A percentile compares a stretch with the other conserved stretches of the same genome.
These are phyloP conservation scores for Sialis lutaria DNA, from an alignment of 2,888 invertebrate species.

Conservation along the genomic window DNA sequence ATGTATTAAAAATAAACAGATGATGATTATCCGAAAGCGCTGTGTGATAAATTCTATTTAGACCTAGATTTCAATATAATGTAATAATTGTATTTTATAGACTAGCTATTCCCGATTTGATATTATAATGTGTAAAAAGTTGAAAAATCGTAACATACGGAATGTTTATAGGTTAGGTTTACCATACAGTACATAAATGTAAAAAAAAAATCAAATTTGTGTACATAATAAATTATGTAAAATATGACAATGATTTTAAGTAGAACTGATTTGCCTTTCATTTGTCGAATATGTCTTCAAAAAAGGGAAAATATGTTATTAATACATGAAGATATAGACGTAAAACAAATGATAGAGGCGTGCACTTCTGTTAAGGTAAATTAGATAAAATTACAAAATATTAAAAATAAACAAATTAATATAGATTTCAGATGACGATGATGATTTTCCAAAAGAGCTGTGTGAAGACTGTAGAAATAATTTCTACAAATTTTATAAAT, in stretches of 20 bases:
- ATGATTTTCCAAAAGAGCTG: neutral
- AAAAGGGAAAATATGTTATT: neutral
- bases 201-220: no score
- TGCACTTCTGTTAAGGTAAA: neutral
- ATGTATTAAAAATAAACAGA: neutral
- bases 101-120: no score
- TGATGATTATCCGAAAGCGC: neutral
- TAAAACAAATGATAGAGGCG: neutral
- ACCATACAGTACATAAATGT: no score
- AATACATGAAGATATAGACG: neutral
- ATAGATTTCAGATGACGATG: neutral
- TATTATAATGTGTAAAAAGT: no score
- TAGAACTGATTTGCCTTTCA: neutral
- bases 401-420: neutral
- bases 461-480: neutral
- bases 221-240: neutral
- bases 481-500: neutral
- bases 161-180: no score
- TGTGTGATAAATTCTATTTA: neutral
- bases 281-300: neutral
- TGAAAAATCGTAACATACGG: no score
- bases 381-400: neutral
- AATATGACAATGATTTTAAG: neutral
- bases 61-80: no score
- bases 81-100: no score